Conservation (phyloP, 1,140 invertebrate species). For the Paraescarpia echinospica region DNA sequence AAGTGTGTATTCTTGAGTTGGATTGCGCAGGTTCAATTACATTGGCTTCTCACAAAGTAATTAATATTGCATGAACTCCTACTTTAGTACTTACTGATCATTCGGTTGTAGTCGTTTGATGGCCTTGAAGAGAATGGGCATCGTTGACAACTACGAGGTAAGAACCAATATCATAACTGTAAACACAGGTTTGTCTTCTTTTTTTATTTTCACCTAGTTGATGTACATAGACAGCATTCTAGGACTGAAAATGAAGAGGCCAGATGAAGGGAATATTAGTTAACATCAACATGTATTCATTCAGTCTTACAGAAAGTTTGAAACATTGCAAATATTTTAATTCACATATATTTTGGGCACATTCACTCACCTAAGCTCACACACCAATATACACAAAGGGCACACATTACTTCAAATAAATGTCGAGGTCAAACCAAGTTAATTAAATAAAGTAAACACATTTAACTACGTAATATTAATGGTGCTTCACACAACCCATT, state of each 20-base stretch:
- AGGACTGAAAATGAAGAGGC: background rate
- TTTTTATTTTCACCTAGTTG: background rate
- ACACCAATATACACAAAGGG: background rate
- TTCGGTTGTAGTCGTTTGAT: conserved; percentile 80
- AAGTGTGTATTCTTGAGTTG: too few relatives aligned
- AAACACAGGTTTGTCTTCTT: background rate
- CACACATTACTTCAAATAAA: too few relatives aligned
- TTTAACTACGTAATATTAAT: background rate
- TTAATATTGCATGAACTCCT: background rate
- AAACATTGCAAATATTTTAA: background rate
- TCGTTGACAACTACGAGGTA: conserved; percentile 95
- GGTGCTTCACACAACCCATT: too few relatives aligned
- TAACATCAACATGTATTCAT: background rate
- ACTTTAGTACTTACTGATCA: background rate
- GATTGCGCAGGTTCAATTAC: too few relatives aligned
- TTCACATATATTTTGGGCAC: background rate
- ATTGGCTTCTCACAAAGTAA: too few relatives aligned
- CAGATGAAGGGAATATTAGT: background rate
- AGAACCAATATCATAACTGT: background rate
- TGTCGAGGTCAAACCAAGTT: background rate
- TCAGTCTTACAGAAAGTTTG: background rate
- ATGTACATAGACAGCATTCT: background rate
- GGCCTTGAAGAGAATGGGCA: conserved; percentile 98
- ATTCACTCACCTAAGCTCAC: background rate
- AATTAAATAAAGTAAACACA: background rate